Conservation (phyloP, 2,888 invertebrate species). For the Sicus ferrugineus region DNA sequence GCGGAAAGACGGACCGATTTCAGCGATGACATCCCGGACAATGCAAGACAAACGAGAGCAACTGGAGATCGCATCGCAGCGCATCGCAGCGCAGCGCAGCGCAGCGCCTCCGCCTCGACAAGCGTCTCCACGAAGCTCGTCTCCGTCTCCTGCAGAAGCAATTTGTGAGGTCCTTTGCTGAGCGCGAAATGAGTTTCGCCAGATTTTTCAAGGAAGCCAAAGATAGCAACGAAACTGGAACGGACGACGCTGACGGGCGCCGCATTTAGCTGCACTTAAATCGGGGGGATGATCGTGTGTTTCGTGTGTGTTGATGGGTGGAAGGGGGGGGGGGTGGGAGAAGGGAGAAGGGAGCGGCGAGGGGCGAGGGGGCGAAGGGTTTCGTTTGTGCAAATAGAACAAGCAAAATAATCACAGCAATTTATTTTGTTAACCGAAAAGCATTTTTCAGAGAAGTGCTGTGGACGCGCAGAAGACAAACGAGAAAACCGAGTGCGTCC, state of each 20-base stretch:
- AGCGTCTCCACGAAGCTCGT: too few relatives aligned
- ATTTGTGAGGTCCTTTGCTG: neutral
- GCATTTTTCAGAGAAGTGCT: constrained; percentile 3
- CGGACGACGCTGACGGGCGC: too few relatives aligned
- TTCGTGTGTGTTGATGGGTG: neutral
- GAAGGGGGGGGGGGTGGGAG: neutral
- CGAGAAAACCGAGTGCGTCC: too few relatives aligned
- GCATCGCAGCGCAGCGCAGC: too few relatives aligned
- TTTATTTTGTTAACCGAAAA: constrained; percentile 14
- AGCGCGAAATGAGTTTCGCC: neutral
- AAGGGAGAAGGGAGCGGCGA: neutral
- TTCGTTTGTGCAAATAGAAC: neutral
- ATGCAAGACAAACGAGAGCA: too few relatives aligned
- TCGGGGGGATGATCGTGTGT: neutral
- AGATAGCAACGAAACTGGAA: neutral
- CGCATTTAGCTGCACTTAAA: neutral
- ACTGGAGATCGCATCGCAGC: too few relatives aligned
- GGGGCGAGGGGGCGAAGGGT: neutral
- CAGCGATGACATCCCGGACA: too few relatives aligned
- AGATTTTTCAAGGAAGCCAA: neutral
- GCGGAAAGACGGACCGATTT: too few relatives aligned
- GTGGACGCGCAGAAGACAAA: neutral
- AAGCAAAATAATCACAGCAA: neutral
- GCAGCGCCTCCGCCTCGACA: too few relatives aligned
- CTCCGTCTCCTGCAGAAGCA: neutral